Conservation (phyloP, 2,797 vertebrate genomes). For the Acestrorhynchus altus region DNA sequence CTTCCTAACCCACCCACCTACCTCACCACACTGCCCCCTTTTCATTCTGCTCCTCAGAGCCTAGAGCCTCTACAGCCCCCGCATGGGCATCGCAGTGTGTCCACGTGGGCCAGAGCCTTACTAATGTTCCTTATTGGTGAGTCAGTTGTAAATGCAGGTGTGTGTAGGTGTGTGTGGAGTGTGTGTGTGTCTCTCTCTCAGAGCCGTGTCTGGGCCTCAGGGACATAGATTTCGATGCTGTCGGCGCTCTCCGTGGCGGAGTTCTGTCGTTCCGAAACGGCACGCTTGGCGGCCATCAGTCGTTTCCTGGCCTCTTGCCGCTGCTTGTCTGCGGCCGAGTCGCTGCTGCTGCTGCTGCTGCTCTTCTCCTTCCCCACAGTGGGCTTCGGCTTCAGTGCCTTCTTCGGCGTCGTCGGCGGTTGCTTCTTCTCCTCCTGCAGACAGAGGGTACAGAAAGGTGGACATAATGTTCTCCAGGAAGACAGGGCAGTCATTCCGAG, state of each 20-base stretch:
- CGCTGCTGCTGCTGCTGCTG: constrained; percentile 39
- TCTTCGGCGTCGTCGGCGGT: constrained; percentile 96
- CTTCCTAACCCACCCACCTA: no score
- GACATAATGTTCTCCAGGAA: no score
- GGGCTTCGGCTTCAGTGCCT: constrained; percentile 92
- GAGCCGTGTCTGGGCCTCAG: constrained; percentile 98
- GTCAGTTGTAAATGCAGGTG: not conserved
- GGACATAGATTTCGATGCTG: constrained; percentile 99
- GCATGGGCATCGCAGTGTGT: not conserved
- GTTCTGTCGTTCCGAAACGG: constrained; percentile 96
- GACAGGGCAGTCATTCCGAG: no score
- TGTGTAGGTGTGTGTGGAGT: constrained; percentile 42
- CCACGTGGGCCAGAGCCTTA: not conserved
- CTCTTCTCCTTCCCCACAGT: constrained; percentile 64
- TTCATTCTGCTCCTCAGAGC: not conserved
- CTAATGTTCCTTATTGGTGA: not conserved
- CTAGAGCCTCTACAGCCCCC: not conserved
- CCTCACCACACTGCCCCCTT: no score
- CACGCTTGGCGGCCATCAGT: constrained; percentile 95
- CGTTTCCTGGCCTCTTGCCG: constrained; percentile 96
- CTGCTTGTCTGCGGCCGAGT: constrained; percentile 81
- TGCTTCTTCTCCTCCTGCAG: constrained; percentile 90
- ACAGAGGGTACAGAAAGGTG: not conserved
- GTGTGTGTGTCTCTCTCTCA: constrained; percentile 72
- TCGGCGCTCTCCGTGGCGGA: constrained; percentile 98